Conservation (phyloP, 2,888 invertebrate species). For the Malthinus seriepunctatus region DNA sequence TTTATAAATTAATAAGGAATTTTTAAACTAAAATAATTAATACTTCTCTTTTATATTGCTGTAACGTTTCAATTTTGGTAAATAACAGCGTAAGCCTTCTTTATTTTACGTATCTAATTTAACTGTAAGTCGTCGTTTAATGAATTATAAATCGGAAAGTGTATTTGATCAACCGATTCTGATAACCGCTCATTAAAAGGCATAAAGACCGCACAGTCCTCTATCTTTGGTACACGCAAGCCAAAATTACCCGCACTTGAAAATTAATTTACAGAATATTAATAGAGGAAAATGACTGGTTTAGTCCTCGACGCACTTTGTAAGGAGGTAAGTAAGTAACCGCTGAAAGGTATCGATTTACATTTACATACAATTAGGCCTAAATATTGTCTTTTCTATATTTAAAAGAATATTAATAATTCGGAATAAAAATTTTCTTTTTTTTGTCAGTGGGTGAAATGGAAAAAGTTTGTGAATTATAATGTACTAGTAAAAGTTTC, state of each 20-base stretch:
- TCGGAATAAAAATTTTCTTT: too few relatives aligned
- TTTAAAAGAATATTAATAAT: too few relatives aligned
- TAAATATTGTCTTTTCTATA: constrained; percentile 35
- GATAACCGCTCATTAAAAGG: constrained; percentile 52
- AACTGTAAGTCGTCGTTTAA: constrained; percentile 26
- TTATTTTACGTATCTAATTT: constrained; percentile 21
- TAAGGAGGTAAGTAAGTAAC: constrained; percentile 52
- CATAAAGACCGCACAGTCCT: constrained; percentile 49
- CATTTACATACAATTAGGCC: constrained; percentile 51
- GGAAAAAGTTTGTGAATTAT: too few relatives aligned
- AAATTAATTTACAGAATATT: constrained; percentile 55
- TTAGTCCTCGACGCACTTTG: constrained; percentile 48
- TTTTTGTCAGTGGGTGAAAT: too few relatives aligned
- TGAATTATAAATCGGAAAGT: constrained; percentile 46
- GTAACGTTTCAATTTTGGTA: constrained; percentile 4
- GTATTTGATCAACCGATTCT: constrained; percentile 52
- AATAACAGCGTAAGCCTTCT: constrained; percentile 16
- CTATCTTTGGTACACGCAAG: constrained; percentile 49
- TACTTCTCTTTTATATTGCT: background rate
- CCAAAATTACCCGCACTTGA: constrained; percentile 50
- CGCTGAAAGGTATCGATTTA: constrained; percentile 53
- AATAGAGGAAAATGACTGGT: constrained; percentile 54
- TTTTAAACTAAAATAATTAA: too few relatives aligned
- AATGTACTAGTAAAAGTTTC: too few relatives aligned
- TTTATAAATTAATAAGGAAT: too few relatives aligned